Evolutionary conservation across 2,888 invertebrate species (phyloP), one percentile per base, ranked within the genome.

Genomic region (Pelosia muscerda): DNA sequence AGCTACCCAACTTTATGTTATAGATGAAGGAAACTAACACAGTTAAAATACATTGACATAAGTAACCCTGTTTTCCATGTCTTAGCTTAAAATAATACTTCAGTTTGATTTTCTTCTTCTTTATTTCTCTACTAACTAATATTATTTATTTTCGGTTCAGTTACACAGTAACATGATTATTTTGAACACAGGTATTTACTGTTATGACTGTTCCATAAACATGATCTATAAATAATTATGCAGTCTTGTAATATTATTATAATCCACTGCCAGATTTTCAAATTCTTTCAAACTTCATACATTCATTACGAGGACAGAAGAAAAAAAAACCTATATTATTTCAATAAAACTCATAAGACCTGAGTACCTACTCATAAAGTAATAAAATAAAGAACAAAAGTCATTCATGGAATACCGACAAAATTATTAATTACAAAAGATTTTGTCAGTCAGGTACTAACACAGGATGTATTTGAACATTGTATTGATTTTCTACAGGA

Each of bases 401-500:
- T n/a, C 49, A 9, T 2, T n/a, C n/a, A 49, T n/a, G 9, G 26
- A 65, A 34, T 42, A 23, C 23, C 25, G 58, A 68, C 65, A 60
- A 28, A 65, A 22, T 58, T 55, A 26, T 53, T 28, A n/a, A 58
- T 58, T 56, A 68, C 65, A 69, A 53, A 63, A 38, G 28, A 28
- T 38, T 65, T 69, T 53, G 28, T 31, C 9, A 22, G 54, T 15
- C 60, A 53, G 60, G 25, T 60, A 59, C 57, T 53, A 60, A 64
- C 28, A 69, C 75, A 69, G 77, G 81, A 81, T 54, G 75, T 68
- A 28, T 68, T 68, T 65, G 72, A 79, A 74, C 68, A 72, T 62
- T 55, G 63, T 75, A 81, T 75, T 11, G 66, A 69, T 74, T 73
- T 69, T 78, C 66, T 31, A 59, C 73, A 73, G 82, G 76, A 80